Conservation (phyloP, 2,797 vertebrate species). For the Alcedo quadribrachys region DNA sequence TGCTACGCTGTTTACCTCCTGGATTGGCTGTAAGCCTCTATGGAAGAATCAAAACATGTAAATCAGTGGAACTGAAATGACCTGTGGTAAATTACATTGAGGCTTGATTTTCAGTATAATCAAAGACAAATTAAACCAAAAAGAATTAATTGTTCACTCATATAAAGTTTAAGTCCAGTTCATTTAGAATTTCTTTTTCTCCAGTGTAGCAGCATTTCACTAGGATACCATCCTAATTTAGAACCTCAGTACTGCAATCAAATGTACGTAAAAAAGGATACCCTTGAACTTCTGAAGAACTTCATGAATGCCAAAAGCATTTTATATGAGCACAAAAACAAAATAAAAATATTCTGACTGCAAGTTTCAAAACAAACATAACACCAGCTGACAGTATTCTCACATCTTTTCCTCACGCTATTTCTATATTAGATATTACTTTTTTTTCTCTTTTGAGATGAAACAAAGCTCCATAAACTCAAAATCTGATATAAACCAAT, state of each 20-base stretch:
- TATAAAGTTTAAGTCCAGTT: not conserved
- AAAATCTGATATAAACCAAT: not conserved
- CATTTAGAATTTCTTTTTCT: not conserved
- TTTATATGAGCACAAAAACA: not conserved
- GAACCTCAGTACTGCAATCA: not conserved
- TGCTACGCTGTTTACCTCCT: conserved; percentile 87
- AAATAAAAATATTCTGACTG: not conserved
- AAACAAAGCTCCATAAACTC: not conserved
- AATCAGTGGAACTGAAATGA: not conserved
- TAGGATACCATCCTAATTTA: not conserved
- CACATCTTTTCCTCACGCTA: not conserved
- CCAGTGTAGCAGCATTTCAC: not conserved
- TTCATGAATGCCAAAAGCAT: not conserved
- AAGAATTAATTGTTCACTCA: not conserved
- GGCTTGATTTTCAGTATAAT: not conserved
- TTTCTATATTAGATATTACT: not conserved
- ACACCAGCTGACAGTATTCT: not conserved
- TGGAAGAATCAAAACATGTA: not conserved
- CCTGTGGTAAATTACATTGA: not conserved
- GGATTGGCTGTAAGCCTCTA: conserved; percentile 90
- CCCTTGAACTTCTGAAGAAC: not conserved
- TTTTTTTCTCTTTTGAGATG: not conserved
- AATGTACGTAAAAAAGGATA: not conserved
- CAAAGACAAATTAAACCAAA: not conserved
- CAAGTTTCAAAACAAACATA: not conserved